A percentile compares a stretch with the other conserved stretches of the same genome.
Conservation (phyloP, 2,797 vertebrate species). For the Choloepus didactylus region DNA sequence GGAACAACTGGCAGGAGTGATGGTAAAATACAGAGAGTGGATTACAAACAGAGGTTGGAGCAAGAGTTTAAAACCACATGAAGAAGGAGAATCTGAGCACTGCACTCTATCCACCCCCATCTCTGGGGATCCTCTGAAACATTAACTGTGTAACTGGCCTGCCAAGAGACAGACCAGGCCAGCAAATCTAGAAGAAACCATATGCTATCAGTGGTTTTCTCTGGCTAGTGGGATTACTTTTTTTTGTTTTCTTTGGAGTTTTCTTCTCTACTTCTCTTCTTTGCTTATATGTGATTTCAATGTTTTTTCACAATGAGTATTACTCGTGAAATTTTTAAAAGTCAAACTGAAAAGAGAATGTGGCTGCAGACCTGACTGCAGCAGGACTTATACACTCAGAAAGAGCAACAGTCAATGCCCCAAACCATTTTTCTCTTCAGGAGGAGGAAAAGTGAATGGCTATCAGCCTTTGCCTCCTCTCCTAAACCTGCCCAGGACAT, state of each 20-base stretch:
- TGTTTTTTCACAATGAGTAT: neutral
- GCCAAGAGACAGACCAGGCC: neutral
- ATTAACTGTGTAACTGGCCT: neutral
- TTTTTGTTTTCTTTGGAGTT: neutral
- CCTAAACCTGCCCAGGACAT: neutral
- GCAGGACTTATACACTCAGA: neutral
- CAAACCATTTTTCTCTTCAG: neutral
- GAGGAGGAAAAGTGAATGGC: neutral
- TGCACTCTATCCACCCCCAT: rapidly evolving
- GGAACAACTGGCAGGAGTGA: neutral
- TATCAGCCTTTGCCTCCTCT: neutral
- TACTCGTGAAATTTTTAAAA: neutral
- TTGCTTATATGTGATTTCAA: neutral
- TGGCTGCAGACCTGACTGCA: neutral
- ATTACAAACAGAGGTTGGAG: neutral
- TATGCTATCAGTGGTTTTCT: neutral
- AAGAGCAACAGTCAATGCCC: neutral
- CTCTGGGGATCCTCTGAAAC: neutral
- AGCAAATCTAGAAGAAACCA: neutral
- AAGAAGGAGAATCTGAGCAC: rapidly evolving
- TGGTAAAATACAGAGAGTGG: neutral
- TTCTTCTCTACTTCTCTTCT: neutral
- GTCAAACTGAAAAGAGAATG: neutral
- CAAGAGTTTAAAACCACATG: neutral
- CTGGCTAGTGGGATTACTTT: neutral